Conservation (phyloP, 92 coral and sea anemone species). For the Blastomussa wellsi region DNA sequence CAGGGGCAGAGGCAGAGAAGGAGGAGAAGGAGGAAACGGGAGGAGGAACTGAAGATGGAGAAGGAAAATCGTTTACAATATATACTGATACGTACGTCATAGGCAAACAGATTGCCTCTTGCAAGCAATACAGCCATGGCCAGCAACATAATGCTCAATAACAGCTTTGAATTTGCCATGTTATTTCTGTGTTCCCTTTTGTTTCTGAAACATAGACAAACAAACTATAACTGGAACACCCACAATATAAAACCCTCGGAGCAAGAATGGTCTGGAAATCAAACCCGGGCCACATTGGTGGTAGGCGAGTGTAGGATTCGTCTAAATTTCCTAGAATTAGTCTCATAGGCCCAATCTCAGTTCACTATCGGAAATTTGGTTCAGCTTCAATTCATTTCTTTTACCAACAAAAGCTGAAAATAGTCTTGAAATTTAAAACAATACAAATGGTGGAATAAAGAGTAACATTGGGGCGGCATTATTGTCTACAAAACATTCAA, state of each 20-base stretch:
- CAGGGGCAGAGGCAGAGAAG: neutral
- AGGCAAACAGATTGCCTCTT: neutral
- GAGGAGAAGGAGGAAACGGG: too few species aligned
- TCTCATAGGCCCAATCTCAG: neutral
- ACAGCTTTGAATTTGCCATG: neutral
- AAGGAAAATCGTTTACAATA: neutral
- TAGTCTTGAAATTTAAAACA: neutral
- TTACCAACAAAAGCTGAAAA: neutral
- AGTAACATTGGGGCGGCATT: too few species aligned
- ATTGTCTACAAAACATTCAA: too few species aligned
- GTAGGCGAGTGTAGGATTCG: too few species aligned
- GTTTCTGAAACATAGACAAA: neutral
- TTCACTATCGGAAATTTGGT: neutral
- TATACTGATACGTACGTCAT: neutral
- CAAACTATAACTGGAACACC: neutral
- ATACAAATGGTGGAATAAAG: too few species aligned
- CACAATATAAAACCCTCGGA: too few species aligned
- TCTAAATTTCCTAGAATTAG: too few species aligned
- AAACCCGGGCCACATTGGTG: too few species aligned
- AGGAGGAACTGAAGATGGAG: neutral
- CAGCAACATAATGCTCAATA: neutral
- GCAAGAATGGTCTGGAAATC: too few species aligned
- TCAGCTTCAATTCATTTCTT: neutral
- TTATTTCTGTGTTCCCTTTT: neutral
- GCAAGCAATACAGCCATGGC: neutral